Evolutionary conservation across 2,113 vertebrate genomes (phyloP).

Genomic region (Melanerpes aurifrons): DNA sequence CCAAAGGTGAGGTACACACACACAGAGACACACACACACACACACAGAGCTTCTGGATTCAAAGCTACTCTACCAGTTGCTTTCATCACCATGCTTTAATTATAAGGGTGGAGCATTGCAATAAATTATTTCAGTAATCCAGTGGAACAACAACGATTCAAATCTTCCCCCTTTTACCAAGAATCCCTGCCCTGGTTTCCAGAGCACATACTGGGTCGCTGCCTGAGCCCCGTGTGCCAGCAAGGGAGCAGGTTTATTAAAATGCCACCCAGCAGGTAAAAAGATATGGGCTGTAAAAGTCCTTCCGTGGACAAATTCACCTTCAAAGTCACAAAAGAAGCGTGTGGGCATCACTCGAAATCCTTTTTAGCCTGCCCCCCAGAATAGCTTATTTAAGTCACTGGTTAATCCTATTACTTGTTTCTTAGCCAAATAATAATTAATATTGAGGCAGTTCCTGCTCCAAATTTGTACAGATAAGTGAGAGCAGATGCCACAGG

Average conservation of each 20-base stretch:
- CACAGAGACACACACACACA: background rate
- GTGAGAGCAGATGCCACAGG: slow-evolving; percentile 16
- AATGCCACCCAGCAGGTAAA: background rate
- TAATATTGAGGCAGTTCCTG: slow-evolving; percentile 35
- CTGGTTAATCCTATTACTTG: slow-evolving; percentile 10
- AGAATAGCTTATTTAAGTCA: slow-evolving; percentile 24
- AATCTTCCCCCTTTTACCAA: slow-evolving; percentile 66
- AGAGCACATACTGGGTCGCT: slow-evolving; percentile 3
- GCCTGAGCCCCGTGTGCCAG: background rate
- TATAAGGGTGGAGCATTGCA: slow-evolving; percentile 74
- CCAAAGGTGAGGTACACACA: slow-evolving; percentile 43
- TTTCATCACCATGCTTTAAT: slow-evolving; percentile 69
- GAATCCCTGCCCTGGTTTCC: slow-evolving; percentile 67
- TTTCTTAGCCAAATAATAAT: slow-evolving; percentile 40
- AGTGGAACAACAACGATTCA: slow-evolving; percentile 72
- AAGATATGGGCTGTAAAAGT: background rate
- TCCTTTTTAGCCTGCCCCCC: background rate
- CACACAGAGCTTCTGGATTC: slow-evolving; percentile 48
- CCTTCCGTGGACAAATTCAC: background rate
- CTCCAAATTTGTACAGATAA: slow-evolving; percentile 15
- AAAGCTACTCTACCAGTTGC: slow-evolving; percentile 75
- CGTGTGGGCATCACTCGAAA: background rate
- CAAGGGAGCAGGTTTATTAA: background rate
- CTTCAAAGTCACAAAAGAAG: background rate
- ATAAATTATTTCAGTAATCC: slow-evolving; percentile 75